phyloP scores from a whole-genome alignment of 2,888 invertebrate species.

The Dioctria linearis region DNA sequence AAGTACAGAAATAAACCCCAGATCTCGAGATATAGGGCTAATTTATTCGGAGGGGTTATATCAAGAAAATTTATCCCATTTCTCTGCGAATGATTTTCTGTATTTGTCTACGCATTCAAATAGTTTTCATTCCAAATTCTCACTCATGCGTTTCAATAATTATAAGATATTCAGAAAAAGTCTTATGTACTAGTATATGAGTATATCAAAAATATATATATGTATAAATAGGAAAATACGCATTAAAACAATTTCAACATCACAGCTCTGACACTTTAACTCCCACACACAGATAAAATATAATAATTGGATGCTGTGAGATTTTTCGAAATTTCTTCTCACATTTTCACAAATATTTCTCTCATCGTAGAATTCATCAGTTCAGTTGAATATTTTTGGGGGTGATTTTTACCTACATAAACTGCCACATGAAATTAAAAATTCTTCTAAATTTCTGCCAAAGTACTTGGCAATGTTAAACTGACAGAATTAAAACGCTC shows the following conservation, averaged over 20 bases:
- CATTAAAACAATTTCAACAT: background rate
- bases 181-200: background rate
- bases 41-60: constrained; percentile 20
- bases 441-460: constrained; percentile 29
- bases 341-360: background rate
- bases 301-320: background rate
- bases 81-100: background rate
- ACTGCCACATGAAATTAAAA: background rate
- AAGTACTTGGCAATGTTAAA: constrained; percentile 35
- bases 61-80: constrained; percentile 6
- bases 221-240: background rate
- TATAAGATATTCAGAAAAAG: background rate
- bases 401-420: background rate
- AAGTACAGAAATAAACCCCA: background rate
- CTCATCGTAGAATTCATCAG: background rate
- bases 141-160: background rate
- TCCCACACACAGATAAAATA: background rate
- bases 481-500: constrained; percentile 29
- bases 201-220: too few relatives aligned
- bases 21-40: background rate
- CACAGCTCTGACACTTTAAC: background rate
- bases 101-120: constrained; percentile 16
- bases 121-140: background rate
- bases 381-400: background rate
- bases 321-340: background rate